Evolutionary conservation across 2,797 vertebrate species (phyloP).

Genomic region (Hyperoplus immaculatus): DNA sequence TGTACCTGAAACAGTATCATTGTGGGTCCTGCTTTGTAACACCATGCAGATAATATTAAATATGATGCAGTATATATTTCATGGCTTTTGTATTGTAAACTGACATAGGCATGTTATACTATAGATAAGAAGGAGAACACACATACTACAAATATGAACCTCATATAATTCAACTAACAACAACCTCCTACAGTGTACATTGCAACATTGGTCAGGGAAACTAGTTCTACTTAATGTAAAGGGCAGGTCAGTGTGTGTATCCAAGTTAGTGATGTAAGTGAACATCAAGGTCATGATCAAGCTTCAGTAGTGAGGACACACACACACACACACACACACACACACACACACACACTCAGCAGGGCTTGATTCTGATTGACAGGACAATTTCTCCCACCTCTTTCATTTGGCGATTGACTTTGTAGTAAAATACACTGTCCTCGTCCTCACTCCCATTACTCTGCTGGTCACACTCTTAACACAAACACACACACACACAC

Average conservation of each 20-base stretch:
- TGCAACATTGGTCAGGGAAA: conserved; percentile 14
- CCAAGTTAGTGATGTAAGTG: conserved; percentile 71
- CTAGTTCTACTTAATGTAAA: conserved; percentile 33
- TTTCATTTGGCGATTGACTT: conserved; percentile 65
- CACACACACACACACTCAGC: conserved; percentile 8
- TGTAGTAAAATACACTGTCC: conserved; percentile 68
- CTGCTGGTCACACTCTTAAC: conserved; percentile 37
- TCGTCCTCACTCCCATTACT: conserved; percentile 35
- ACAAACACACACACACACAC: conserved; percentile 18
- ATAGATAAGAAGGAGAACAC: neutral
- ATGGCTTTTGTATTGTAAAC: too few relatives aligned
- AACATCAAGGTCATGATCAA: conserved; percentile 81
- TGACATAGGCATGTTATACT: neutral
- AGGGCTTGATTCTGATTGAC: conserved; percentile 77
- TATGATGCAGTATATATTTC: too few relatives aligned
- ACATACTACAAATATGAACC: neutral
- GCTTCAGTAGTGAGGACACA: conserved; percentile 43
- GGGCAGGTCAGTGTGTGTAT: conserved; percentile 42
- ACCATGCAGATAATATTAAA: neutral
- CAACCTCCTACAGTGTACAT: neutral
- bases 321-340: conserved; percentile 35
- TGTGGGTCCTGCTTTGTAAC: neutral
- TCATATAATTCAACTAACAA: neutral
- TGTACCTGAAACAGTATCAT: neutral
- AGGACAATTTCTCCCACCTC: conserved; percentile 72